A percentile compares a stretch with the other conserved stretches of the same genome.
These are phyloP conservation scores for Cynaeus angustus DNA, from an alignment of 2,888 invertebrate species.

Conservation along the genomic window DNA sequence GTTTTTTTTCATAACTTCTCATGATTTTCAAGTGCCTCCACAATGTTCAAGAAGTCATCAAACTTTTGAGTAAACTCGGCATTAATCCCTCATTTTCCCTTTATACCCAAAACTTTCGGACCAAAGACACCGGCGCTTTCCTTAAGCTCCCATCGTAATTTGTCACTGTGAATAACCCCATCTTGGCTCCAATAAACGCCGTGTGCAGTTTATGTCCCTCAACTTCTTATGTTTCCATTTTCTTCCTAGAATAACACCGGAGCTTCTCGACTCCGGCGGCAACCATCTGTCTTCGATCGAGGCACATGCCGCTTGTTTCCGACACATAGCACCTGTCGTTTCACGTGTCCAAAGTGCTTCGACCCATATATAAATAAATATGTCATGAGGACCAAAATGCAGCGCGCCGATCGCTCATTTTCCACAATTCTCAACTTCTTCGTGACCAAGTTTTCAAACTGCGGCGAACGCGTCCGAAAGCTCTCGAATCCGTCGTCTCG, in stretches of 20 bases:
- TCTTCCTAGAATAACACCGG: not conserved
- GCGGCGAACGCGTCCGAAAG: conserved; percentile 20
- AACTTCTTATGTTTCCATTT: not conserved
- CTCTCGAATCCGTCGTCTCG: conserved; percentile 38
- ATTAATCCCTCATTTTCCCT: no score
- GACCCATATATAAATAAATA: conserved; percentile 39
- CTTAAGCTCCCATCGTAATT: no score
- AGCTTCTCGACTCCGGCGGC: not conserved
- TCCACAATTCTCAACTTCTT: conserved; percentile 9
- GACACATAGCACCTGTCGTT: conserved; percentile 47
- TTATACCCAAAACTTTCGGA: no score
- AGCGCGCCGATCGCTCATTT: conserved; percentile 4
- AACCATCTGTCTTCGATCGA: conserved; percentile 31
- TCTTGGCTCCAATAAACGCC: not conserved
- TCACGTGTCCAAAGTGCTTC: conserved; percentile 44
- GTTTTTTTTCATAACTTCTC: no score
- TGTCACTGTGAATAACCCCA: no score
- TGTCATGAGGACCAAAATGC: conserved; percentile 31
- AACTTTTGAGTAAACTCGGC: no score
- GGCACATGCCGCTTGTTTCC: conserved; percentile 42
- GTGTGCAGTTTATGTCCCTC: not conserved
- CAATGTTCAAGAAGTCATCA: no score
- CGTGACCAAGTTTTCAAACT: conserved; percentile 19
- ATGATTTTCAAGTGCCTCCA: no score
- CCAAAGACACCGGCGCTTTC: no score